Conservation (phyloP, 2,797 vertebrate species). For the Enteromius anoplus region DNA sequence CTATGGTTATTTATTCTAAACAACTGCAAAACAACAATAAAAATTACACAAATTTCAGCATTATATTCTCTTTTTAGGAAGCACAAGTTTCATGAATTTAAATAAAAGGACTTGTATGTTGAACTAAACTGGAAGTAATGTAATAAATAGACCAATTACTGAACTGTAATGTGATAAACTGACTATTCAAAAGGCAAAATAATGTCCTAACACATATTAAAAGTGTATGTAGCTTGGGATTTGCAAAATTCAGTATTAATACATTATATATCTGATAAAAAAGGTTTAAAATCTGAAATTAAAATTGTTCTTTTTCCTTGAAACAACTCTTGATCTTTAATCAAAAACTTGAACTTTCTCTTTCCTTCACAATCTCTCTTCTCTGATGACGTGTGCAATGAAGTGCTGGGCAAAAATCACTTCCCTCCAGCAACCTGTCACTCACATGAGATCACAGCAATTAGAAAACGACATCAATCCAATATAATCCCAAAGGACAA, state of each 20-base stretch:
- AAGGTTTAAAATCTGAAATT: too few species aligned
- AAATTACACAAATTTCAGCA: neutral
- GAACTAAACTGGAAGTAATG: neutral
- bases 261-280: neutral
- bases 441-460: neutral
- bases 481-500: neutral
- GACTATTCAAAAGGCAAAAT: neutral
- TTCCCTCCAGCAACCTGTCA: constrained; percentile 27
- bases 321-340: neutral
- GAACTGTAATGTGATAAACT: neutral
- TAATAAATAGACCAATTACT: neutral
- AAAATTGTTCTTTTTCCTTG: neutral
- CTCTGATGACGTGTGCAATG: neutral
- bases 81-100: neutral
- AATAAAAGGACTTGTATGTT: neutral
- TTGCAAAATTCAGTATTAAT: too few species aligned
- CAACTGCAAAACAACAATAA: neutral
- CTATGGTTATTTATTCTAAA: neutral
- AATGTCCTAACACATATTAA: neutral
- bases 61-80: neutral
- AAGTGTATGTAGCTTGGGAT: neutral
- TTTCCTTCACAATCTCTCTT: neutral
- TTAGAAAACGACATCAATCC: neutral
- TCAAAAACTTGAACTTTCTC: neutral
- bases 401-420: neutral